Conservation (phyloP, 2,797 vertebrate species). For the Pipistrellus pipistrellus region DNA sequence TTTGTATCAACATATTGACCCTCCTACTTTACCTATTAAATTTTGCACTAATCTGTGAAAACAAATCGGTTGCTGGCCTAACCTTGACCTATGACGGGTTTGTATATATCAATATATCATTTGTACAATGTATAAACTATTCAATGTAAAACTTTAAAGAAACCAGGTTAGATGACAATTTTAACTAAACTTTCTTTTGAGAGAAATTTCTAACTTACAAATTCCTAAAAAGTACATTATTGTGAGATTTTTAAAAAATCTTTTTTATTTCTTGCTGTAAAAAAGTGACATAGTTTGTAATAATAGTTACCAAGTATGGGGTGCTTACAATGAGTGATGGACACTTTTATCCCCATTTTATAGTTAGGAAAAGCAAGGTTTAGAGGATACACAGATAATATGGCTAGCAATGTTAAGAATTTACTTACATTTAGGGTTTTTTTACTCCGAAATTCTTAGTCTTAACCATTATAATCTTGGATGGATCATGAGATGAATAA, state of each 20-base stretch:
- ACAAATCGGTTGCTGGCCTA: constrained; percentile 85
- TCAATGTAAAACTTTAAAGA: background rate
- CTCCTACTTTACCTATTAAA: background rate
- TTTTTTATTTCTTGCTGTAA: constrained; percentile 13
- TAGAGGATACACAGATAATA: background rate
- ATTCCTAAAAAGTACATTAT: background rate
- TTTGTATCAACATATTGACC: background rate
- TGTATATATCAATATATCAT: constrained; percentile 77
- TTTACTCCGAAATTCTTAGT: background rate
- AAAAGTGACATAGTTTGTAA: background rate
- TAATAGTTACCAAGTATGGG: background rate
- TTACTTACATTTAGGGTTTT: background rate
- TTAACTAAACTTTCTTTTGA: constrained; percentile 43
- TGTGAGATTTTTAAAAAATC: background rate
- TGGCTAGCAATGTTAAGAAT: background rate
- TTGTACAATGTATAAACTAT: background rate
- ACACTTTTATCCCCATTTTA: background rate
- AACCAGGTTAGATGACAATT: background rate
- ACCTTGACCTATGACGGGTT: constrained; percentile 89
- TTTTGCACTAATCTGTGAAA: constrained; percentile 86
- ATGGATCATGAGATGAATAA: background rate
- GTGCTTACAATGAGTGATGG: background rate
- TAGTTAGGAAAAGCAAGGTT: background rate
- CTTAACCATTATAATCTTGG: background rate
- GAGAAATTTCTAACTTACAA: constrained; percentile 20